These are phyloP conservation scores for Notothenia coriiceps DNA, from an alignment of 2,113 vertebrate genomes.

Conservation along the genomic window DNA sequence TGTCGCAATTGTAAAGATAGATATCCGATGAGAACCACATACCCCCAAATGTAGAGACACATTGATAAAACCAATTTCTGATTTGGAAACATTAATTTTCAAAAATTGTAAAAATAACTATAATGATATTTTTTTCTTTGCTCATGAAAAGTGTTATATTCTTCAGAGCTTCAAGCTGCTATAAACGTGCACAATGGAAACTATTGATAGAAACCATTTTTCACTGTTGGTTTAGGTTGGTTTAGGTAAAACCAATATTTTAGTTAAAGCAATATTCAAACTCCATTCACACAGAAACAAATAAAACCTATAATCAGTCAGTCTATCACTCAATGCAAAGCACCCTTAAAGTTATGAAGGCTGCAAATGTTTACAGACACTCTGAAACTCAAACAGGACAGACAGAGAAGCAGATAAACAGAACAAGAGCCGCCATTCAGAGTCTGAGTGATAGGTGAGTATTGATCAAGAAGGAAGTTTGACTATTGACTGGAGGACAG, in stretches of 20 bases:
- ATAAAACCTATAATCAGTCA: neutral
- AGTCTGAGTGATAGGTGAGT: neutral
- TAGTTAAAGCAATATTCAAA: neutral
- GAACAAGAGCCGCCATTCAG: neutral
- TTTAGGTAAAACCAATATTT: neutral
- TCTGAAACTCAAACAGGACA: constrained; percentile 15
- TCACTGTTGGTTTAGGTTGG: neutral
- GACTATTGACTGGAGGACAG: neutral
- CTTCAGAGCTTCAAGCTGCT: neutral
- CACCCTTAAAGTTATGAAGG: neutral
- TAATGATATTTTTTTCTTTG: too few relatives aligned
- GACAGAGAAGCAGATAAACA: constrained; percentile 4
- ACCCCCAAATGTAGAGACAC: too few relatives aligned
- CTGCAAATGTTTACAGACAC: neutral
- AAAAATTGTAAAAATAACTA: too few relatives aligned
- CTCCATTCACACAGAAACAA: neutral
- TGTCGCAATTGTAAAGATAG: too few relatives aligned
- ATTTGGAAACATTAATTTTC: too few relatives aligned
- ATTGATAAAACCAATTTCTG: too few relatives aligned
- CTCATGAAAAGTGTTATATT: too few relatives aligned
- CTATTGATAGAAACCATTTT: neutral
- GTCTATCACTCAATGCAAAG: neutral
- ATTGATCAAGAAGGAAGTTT: constrained; percentile 4
- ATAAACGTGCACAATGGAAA: neutral
- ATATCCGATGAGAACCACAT: too few relatives aligned